phyloP scores from a whole-genome alignment of 2,113 vertebrate genomes.

The Larimichthys polyactis region DNA sequence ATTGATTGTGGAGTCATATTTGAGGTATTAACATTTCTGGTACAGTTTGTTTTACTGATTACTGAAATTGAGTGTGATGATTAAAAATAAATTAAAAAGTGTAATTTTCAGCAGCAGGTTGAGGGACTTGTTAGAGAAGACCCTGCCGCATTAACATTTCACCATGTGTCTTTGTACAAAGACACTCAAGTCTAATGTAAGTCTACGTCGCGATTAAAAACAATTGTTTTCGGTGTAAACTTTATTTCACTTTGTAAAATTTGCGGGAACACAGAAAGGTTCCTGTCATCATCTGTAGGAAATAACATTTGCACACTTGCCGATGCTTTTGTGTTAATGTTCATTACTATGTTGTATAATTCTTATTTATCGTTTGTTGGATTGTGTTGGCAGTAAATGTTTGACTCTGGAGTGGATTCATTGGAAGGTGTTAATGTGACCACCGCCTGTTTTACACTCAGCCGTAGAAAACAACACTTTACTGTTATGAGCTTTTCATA shows the following conservation, averaged over 20 bases:
- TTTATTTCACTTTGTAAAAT: neutral
- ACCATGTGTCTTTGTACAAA: slow-evolving; percentile 14
- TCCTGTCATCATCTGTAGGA: slow-evolving; percentile 1
- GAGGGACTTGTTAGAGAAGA: neutral
- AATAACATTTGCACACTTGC: neutral
- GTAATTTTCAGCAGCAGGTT: slow-evolving; percentile 2
- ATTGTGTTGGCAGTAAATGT: slow-evolving; percentile 50
- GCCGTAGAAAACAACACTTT: neutral
- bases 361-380: slow-evolving; percentile 51
- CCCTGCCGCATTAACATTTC: neutral
- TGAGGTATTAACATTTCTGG: slow-evolving; percentile 27
- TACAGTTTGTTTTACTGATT: slow-evolving; percentile 22
- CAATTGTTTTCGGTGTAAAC: slow-evolving; percentile 1
- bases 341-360: slow-evolving; percentile 28
- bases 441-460: neutral
- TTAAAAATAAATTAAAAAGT: too few relatives aligned
- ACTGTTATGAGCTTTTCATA: neutral
- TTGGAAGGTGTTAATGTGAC: neutral
- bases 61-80: slow-evolving; percentile 4
- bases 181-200: neutral
- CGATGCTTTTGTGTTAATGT: slow-evolving; percentile 9
- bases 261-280: neutral
- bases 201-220: neutral
- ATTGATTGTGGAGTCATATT: slow-evolving; percentile 12
- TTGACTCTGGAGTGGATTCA: neutral